Conservation (phyloP, 1,140 invertebrate species). For the Diorhabda elongata region DNA sequence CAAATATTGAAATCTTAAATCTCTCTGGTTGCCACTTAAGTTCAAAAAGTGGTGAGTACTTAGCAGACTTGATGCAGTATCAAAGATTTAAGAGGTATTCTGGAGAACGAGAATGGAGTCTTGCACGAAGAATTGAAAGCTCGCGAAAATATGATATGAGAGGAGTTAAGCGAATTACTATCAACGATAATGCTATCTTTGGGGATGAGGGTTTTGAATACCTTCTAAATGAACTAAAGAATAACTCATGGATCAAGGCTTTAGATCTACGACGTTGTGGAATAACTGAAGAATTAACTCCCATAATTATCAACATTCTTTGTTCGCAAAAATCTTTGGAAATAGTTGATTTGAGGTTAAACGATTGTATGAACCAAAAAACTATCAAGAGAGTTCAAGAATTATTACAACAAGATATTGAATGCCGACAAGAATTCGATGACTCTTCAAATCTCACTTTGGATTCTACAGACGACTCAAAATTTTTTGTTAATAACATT, state of each 20-base stretch:
- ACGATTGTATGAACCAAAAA: constrained; percentile 50
- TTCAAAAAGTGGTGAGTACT: constrained; percentile 50
- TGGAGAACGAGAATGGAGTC: constrained; percentile 66
- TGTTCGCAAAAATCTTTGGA: constrained; percentile 60
- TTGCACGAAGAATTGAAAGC: constrained; percentile 67
- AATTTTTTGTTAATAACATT: no score
- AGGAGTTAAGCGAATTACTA: constrained; percentile 66
- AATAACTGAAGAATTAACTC: constrained; percentile 57
- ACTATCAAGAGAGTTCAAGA: constrained; percentile 40
- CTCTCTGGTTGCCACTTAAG: constrained; percentile 60
- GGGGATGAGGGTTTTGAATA: constrained; percentile 59
- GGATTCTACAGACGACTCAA: no score
- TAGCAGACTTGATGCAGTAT: constrained; percentile 55
- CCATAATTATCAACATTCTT: constrained; percentile 57
- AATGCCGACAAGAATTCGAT: constrained; percentile 34
- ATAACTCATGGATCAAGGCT: constrained; percentile 67
- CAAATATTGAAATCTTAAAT: constrained; percentile 59
- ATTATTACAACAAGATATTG: constrained; percentile 36
- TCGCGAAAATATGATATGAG: constrained; percentile 69
- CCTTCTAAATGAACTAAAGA: constrained; percentile 56
- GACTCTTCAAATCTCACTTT: constrained; percentile 14
- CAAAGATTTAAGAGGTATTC: constrained; percentile 59
- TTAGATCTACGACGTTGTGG: constrained; percentile 72
- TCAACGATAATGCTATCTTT: constrained; percentile 66
- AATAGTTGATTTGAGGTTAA: constrained; percentile 63